Base-by-base conservation (phyloP, 2,113 vertebrate genomes). In the Malurus alboscapulatus region DNA sequence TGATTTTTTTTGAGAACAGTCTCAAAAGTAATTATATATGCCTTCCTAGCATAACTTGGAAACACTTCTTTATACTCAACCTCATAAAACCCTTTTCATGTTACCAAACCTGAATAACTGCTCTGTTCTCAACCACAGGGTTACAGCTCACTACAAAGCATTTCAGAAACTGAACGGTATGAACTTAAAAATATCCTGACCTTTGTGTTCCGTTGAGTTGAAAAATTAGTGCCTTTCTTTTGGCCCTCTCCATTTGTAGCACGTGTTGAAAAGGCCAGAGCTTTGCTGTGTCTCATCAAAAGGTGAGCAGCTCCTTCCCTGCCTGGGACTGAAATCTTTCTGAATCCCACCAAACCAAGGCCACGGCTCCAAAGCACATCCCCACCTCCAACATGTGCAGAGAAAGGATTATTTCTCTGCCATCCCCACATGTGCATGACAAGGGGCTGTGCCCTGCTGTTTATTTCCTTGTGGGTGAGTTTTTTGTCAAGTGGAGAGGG, bases 1-100 rank as follows among this genome's bases (percentile, higher is more conserved):
- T 22, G 18, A 84, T 4, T 27, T 86, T 85, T 61, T 94, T 75
- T 16, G 9, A 82, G 50, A 92, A 73, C 44, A 54, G 27, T 55
- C 82, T 82, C 62, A 36, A 17, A 87, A 87, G 74, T 55, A 83
- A 92, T 85, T 91, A 82, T 47, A 62, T 55, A 66, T 29, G 63
- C 71, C 82, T 95, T 92, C 59, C 89, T 87, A 89, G 38, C 42
- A 36, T 71, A 91, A 77, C 85, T 83, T 96, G 87, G 94, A 92
- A 91, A 76, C 59, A 55, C 16, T 91, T 93, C 69, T 87, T 91
- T 63, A 69, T 54, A 83, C 38, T 51, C 55, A 66, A 32, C 53
- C 61, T 88, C 77, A n/a, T 92, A 88, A 95, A 92, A 80, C 54
- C 45, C 77, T 91, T 87, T 65, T 94, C 54, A 85, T 79, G 66